Evolutionary conservation across 2,888 invertebrate species (phyloP).

Genomic region (Drosophila paranaensis): DNA sequence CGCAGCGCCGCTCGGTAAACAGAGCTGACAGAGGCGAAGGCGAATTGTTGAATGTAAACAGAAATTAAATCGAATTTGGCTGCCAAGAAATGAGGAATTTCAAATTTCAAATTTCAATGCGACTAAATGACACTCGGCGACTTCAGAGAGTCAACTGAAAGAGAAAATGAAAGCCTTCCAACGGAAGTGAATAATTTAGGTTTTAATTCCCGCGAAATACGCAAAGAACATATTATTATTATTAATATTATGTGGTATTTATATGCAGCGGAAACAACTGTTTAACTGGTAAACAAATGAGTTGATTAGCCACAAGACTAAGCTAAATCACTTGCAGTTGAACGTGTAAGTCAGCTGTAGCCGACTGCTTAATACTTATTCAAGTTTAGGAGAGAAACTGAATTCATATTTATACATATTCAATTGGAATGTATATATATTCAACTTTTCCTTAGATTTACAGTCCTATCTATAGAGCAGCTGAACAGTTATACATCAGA

Average conservation of each 20-base stretch:
- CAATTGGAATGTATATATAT: neutral
- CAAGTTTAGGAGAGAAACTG: neutral
- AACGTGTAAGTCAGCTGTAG: neutral
- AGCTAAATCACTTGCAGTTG: neutral
- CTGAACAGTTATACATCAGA: too few relatives aligned
- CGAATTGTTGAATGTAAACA: constrained; percentile 22
- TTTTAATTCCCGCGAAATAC: neutral
- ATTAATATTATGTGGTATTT: neutral
- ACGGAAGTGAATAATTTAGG: constrained; percentile 35
- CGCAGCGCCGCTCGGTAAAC: constrained; percentile 2
- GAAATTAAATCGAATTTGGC: constrained; percentile 14
- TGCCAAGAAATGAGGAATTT: neutral
- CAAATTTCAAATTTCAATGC: constrained; percentile 1
- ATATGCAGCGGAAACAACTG: constrained; percentile 11
- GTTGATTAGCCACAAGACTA: neutral
- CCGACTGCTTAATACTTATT: neutral
- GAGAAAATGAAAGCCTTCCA: constrained; percentile 6
- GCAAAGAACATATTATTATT: neutral
- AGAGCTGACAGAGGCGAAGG: neutral
- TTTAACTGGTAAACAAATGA: neutral
- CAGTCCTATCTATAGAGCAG: too few relatives aligned
- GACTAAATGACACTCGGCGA: constrained; percentile 11
- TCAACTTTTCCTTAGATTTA: too few relatives aligned
- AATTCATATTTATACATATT: neutral
- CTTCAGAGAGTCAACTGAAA: neutral